phyloP scores from a whole-genome alignment of 2,888 invertebrate species.

The Furcula furcula region DNA sequence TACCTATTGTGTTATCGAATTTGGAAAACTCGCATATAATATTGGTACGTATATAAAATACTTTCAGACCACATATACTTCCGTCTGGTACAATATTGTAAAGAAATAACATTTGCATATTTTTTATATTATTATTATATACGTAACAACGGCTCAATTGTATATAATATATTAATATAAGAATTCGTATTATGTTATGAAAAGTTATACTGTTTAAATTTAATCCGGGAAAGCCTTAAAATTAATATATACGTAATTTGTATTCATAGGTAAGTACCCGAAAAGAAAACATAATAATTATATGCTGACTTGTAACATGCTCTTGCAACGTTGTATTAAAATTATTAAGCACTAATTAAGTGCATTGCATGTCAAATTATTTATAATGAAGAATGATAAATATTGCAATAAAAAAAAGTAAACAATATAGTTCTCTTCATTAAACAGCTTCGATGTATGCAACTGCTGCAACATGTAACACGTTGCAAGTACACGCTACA shows the following conservation, averaged over 20 bases:
- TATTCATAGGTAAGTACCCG: not conserved
- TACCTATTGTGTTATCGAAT: too few relatives aligned
- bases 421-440: too few relatives aligned
- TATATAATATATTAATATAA: slow-evolving; percentile 19
- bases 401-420: too few relatives aligned
- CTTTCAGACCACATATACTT: too few relatives aligned
- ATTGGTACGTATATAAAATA: too few relatives aligned
- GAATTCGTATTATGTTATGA: slow-evolving; percentile 16
- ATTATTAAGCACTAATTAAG: not conserved
- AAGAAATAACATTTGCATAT: slow-evolving; percentile 3
- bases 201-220: slow-evolving; percentile 2
- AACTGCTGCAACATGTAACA: not conserved
- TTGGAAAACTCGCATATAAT: too few relatives aligned
- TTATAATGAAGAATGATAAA: too few relatives aligned
- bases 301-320: not conserved
- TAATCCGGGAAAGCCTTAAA: not conserved
- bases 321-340: not conserved
- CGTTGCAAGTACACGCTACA: not conserved
- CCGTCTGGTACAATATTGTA: not conserved
- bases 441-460: too few relatives aligned
- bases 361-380: too few relatives aligned
- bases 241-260: not conserved
- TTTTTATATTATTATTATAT: slow-evolving; percentile 9
- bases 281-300: not conserved
- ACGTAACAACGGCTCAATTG: slow-evolving; percentile 26